Base-by-base conservation (phyloP, 2,797 vertebrate species). In the Manis javanica region DNA sequence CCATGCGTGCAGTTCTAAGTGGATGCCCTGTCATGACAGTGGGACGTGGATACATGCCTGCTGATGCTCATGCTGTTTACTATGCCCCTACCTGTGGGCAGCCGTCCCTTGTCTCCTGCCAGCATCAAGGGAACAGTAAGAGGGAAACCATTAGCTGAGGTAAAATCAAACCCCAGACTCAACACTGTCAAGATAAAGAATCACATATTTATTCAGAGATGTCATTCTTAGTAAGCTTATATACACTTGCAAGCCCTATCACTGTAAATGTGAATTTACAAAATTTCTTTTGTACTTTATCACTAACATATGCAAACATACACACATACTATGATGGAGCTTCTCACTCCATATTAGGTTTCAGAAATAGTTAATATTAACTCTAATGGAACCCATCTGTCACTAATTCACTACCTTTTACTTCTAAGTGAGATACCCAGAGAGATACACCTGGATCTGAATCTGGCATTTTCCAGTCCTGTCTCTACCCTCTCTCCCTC, bases 301-400 rank as follows among this genome's bases (percentile, higher is more conserved):
- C 46, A 77, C 69, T 74, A 64, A 83, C 10, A 19, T 78, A 85
- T 31, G 31, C n/a, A 63, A 64, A 53, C 26, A 82, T n/a, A 82
- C 2, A 86, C 49, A 63, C 15, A 78, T 9, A 57, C 13, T 86
- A 42, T 66, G 66, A 91, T n/a, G 11, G 72, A 96, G 49, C 63
- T 31, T 21, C 83, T 84, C 66, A 53, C 23, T 72, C 71, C 15
- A 7, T 46, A 31, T 37, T 72, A 72, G n/a, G 55, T 81, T 90
- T 96, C 77, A 91, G 64, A 79, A 83, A 92, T 18, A 77, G 37
- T 75, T 79, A 79, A 55, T 31, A 68, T 39, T 39, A 51, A 69
- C 2, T 64, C 85, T 55, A 71, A 2, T 71, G 23, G 66, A 93
- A 87, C 87, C 78, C 57, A 91, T 37, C 42, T 61, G 39, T 86